Percentiles rank a stretch among this genome's conserved stretches.
Evolutionary conservation across 2,113 vertebrate species (phyloP).

Genomic region (Lathamus discolor): DNA sequence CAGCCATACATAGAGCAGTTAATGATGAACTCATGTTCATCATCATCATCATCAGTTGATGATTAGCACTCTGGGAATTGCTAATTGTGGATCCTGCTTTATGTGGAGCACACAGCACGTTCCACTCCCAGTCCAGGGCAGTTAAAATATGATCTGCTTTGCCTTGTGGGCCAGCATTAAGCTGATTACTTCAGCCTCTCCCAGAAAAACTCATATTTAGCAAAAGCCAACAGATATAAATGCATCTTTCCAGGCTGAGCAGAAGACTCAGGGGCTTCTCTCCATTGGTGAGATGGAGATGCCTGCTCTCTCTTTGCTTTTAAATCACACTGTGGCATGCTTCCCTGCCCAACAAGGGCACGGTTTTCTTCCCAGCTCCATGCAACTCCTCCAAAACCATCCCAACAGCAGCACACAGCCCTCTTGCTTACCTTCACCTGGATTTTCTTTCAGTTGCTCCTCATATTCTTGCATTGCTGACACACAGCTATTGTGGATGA

Average conservation of each 20-base stretch:
- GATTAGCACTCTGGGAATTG: not conserved
- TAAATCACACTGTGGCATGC: not conserved
- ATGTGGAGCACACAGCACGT: not conserved
- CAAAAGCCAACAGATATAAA: not conserved
- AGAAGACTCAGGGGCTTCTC: not conserved
- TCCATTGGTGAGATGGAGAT: not conserved
- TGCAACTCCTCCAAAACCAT: not conserved
- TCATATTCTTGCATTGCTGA: constrained; percentile 94
- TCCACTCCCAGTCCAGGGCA: not conserved
- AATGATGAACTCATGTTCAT: not conserved
- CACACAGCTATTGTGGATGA: constrained; percentile 91
- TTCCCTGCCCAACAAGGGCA: not conserved
- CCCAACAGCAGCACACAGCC: not conserved
- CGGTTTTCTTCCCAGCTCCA: not conserved
- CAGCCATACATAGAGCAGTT: not conserved
- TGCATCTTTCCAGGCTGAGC: not conserved
- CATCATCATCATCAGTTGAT: too few relatives aligned
- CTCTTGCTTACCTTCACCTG: constrained; percentile 83
- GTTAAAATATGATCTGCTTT: not conserved
- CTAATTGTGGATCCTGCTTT: not conserved
- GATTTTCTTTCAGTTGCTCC: constrained; percentile 94
- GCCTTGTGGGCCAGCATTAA: not conserved
- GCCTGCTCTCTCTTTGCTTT: not conserved
- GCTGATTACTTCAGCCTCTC: not conserved
- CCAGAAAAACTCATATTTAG: not conserved